phyloP scores from a whole-genome alignment of 2,113 vertebrate species.

The Chaenocephalus aceratus region DNA sequence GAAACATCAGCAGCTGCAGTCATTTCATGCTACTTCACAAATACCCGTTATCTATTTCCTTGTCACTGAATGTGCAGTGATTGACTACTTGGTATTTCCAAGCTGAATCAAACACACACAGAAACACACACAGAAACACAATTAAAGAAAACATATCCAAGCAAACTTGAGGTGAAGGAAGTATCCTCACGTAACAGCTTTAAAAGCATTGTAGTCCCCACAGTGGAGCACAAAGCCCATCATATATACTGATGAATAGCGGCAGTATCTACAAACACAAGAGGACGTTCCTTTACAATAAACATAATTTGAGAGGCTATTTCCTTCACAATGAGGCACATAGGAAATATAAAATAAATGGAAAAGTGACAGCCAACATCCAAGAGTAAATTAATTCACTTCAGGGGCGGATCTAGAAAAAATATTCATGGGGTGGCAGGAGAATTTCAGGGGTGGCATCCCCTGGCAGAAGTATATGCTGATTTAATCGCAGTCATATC shows the following conservation, averaged over 20 bases:
- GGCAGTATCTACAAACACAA: constrained; percentile 42
- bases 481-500: no score
- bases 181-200: constrained; percentile 37
- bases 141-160: constrained; percentile 48
- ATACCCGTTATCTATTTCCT: not conserved
- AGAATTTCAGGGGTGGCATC: no score
- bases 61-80: constrained; percentile 41
- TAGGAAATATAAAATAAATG: constrained; percentile 39
- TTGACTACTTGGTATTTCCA: constrained; percentile 28
- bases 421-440: no score
- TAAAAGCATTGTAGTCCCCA: constrained; percentile 52
- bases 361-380: constrained; percentile 29
- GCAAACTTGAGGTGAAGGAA: constrained; percentile 53
- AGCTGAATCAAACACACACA: constrained; percentile 34
- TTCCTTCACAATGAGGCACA: constrained; percentile 43
- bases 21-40: constrained; percentile 54
- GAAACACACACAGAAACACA: constrained; percentile 27
- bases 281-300: constrained; percentile 33
- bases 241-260: constrained; percentile 48
- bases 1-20: constrained; percentile 33
- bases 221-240: constrained; percentile 45
- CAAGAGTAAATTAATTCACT: constrained; percentile 18
- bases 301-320: constrained; percentile 47
- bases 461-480: no score
- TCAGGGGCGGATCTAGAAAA: no score